Conservation (phyloP, 1,140 invertebrate species). For the Pinna nobilis region DNA sequence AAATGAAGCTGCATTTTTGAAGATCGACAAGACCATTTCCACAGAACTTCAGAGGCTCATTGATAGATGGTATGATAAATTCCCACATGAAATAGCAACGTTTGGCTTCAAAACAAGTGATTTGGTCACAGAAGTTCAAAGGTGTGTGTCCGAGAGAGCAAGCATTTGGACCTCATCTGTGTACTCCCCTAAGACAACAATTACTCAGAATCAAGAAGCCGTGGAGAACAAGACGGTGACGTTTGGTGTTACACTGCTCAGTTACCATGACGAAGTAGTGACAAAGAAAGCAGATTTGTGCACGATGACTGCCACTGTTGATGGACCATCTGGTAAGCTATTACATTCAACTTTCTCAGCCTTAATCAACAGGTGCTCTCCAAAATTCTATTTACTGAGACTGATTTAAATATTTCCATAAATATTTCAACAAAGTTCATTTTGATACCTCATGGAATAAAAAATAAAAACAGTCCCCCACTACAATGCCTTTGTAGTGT, state of each 20-base stretch:
- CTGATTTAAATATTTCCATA: no score
- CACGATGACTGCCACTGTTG: slow-evolving; percentile 10
- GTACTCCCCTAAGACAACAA: slow-evolving; percentile 21
- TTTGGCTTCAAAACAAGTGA: slow-evolving; percentile 31
- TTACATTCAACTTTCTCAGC: no score
- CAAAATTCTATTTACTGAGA: no score
- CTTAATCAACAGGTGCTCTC: no score
- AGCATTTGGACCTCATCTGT: slow-evolving; percentile 32
- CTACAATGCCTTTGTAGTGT: no score
- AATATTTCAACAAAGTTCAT: no score
- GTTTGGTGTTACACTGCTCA: slow-evolving; percentile 6
- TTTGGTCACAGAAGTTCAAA: slow-evolving; percentile 30
- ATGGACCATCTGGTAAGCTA: slow-evolving; percentile 27
- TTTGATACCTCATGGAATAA: no score
- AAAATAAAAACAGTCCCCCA: no score
- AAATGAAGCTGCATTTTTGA: background rate
- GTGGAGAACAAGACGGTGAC: slow-evolving; percentile 29
- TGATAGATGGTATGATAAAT: slow-evolving; percentile 24
- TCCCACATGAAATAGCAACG: slow-evolving; percentile 37
- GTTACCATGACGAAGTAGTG: slow-evolving; percentile 6
- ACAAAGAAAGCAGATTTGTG: slow-evolving; percentile 12
- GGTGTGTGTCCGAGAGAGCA: slow-evolving; percentile 9
- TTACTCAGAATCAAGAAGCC: background rate
- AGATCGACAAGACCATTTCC: slow-evolving; percentile 32
- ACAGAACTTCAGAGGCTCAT: slow-evolving; percentile 16